A percentile compares a stretch with the other conserved stretches of the same genome.
phyloP scores from a whole-genome alignment of 2,888 invertebrate species.

The Phragmatobia fuliginosa region DNA sequence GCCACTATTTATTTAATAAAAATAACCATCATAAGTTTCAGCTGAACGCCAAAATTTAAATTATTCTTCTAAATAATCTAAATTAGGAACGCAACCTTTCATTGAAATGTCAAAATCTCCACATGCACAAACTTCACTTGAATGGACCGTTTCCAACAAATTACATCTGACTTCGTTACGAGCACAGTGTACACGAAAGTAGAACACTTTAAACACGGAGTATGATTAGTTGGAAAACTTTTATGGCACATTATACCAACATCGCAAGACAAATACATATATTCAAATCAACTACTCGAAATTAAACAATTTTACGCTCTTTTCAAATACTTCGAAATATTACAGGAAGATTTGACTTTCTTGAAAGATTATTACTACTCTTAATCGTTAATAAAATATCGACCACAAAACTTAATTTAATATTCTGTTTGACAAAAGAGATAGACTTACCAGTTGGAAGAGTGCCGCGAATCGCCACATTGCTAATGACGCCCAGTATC shows the following conservation, averaged over 20 bases:
- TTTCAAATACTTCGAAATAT: background rate
- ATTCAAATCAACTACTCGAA: constrained; percentile 42
- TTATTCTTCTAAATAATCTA: constrained; percentile 4
- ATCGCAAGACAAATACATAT: constrained; percentile 43
- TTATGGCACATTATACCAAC: constrained; percentile 54
- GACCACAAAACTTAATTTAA: constrained; percentile 26
- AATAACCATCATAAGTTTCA: too few species aligned
- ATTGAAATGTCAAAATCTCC: constrained; percentile 55
- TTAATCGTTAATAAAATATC: constrained; percentile 18
- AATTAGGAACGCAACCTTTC: constrained; percentile 39
- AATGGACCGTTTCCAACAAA: constrained; percentile 17
- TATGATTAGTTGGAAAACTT: constrained; percentile 36
- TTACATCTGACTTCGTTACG: constrained; percentile 8
- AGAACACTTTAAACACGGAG: constrained; percentile 24
- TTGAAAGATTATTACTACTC: constrained; percentile 17
- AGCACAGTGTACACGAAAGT: constrained; percentile 33
- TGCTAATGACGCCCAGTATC: constrained; percentile 82
- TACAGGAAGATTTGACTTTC: constrained; percentile 17
- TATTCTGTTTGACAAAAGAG: constrained; percentile 57
- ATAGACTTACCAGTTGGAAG: constrained; percentile 64
- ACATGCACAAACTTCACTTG: constrained; percentile 53
- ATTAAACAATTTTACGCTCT: constrained; percentile 16
- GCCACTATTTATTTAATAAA: too few species aligned
- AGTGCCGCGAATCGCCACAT: constrained; percentile 75
- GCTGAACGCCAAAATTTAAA: background rate